Percentiles rank a stretch among this genome's conserved stretches.
These are phyloP conservation scores for Ariopsis seemanni DNA, from an alignment of 2,113 vertebrate species.

Conservation along the genomic window DNA sequence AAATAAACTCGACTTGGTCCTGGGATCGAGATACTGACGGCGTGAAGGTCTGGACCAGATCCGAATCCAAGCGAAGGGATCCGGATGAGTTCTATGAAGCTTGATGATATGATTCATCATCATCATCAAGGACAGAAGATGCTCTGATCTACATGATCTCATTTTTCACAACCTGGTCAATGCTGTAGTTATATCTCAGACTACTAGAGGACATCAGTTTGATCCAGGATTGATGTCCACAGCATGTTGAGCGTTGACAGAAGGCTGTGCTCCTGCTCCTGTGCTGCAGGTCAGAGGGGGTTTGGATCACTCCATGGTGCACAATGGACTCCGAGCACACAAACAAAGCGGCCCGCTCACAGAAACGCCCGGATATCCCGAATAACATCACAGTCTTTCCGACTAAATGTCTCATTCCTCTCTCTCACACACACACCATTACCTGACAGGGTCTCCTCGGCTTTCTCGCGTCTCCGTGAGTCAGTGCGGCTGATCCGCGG, in stretches of 20 bases:
- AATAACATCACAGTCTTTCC: too few species aligned
- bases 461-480: slow-evolving; percentile 11
- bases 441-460: slow-evolving; percentile 52
- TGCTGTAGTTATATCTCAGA: background rate
- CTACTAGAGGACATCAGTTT: background rate
- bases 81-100: background rate
- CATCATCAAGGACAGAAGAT: background rate
- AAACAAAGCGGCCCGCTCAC: background rate
- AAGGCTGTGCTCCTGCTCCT: background rate
- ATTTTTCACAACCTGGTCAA: background rate
- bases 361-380: background rate
- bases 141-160: too few species aligned
- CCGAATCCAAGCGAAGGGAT: background rate
- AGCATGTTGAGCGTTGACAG: background rate
- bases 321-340: background rate
- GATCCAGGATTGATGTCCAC: background rate
- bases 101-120: too few species aligned
- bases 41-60: background rate
- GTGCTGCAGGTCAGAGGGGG: too few species aligned
- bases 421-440: slow-evolving; percentile 25
- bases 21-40: too few species aligned
- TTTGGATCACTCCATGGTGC: too few species aligned
- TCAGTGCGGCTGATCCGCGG: slow-evolving; percentile 30
- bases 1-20: too few species aligned
- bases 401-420: too few species aligned